Conservation (phyloP, 2,113 vertebrate genomes). For the Microcebus ravelobensis region DNA sequence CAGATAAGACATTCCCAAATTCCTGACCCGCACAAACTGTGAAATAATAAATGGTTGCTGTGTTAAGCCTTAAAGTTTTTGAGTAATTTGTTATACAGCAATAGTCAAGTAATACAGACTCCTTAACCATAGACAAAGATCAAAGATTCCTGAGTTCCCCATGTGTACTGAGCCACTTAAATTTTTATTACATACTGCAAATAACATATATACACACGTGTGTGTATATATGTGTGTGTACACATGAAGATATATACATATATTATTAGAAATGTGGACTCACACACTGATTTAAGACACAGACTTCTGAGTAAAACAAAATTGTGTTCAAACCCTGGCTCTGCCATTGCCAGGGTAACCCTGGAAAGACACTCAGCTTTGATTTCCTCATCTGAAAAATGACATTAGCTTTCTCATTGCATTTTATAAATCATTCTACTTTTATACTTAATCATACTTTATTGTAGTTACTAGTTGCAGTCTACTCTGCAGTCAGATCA, state of each 20-base stretch:
- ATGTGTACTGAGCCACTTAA: neutral
- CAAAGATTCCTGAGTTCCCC: neutral
- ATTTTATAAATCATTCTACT: neutral
- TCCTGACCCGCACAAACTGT: neutral
- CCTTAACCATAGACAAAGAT: neutral
- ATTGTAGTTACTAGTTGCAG: neutral
- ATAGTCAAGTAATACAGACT: neutral
- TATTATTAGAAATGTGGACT: neutral
- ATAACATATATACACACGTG: neutral
- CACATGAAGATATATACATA: neutral
- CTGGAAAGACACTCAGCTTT: neutral
- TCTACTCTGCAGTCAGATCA: neutral
- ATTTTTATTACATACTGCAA: neutral
- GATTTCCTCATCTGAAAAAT: constrained; percentile 14
- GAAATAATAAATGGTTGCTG: neutral
- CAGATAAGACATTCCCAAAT: neutral
- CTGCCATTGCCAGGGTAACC: neutral
- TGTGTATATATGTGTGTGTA: neutral
- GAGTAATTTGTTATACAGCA: neutral
- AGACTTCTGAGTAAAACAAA: neutral
- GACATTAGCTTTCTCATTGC: neutral
- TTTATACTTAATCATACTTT: neutral
- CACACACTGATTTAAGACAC: neutral
- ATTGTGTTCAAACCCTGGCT: neutral
- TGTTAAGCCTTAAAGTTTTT: neutral